phyloP scores from a whole-genome alignment of 2,113 vertebrate genomes.

The Ursus arctos region DNA sequence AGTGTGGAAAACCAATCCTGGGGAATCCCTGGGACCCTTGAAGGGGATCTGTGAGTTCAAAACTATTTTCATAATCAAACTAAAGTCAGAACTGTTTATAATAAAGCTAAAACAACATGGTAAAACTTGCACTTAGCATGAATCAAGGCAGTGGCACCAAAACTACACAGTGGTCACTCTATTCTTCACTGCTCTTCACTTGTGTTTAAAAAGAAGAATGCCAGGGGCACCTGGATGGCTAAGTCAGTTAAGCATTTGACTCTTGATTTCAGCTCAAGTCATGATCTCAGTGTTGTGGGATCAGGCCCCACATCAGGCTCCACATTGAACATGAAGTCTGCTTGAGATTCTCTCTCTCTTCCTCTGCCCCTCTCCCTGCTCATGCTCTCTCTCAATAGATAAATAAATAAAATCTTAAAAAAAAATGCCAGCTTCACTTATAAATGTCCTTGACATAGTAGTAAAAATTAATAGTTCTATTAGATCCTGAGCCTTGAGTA shows the following conservation, averaged over 20 bases:
- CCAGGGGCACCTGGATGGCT: neutral
- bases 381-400: neutral
- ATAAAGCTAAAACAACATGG: neutral
- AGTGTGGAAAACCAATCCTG: neutral
- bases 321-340: neutral
- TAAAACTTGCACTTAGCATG: neutral
- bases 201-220: neutral
- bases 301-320: neutral
- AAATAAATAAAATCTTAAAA: neutral
- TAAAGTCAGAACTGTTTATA: neutral
- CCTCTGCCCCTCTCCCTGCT: neutral
- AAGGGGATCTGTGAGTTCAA: neutral
- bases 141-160: neutral
- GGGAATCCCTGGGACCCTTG: neutral
- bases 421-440: neutral
- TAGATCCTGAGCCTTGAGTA: neutral
- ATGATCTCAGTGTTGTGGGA: neutral
- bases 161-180: neutral
- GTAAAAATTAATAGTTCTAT: slow-evolving; percentile 36
- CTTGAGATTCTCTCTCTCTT: neutral
- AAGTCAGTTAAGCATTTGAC: neutral
- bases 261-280: neutral
- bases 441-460: neutral
- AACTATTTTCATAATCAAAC: neutral
- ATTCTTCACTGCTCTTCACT: neutral